Percentiles rank a stretch among this genome's conserved stretches.
phyloP scores from a whole-genome alignment of 2,797 vertebrate species.

The Clarias platycephalus region DNA sequence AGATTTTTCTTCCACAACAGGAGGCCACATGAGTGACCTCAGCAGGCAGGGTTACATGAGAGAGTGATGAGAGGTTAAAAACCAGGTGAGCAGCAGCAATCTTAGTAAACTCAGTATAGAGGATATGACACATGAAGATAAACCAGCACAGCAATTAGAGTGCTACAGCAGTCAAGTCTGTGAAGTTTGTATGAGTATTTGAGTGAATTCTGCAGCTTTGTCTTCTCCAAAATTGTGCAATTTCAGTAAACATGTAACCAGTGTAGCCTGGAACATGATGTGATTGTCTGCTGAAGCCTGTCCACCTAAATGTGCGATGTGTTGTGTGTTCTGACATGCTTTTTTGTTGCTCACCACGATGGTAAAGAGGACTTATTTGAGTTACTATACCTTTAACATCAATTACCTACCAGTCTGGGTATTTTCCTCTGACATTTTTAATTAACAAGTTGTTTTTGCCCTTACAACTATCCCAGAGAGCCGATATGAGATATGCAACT shows the following conservation, averaged over 20 bases:
- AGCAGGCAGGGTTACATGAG: background rate
- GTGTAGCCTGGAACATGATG: background rate
- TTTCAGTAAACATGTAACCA: background rate
- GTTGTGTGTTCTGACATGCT: background rate
- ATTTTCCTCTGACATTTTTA: background rate
- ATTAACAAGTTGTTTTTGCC: background rate
- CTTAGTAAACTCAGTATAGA: background rate
- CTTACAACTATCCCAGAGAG: background rate
- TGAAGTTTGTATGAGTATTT: background rate
- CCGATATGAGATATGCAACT: background rate
- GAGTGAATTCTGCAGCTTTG: background rate
- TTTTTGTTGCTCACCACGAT: background rate
- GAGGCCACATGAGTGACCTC: background rate
- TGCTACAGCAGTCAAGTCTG: background rate
- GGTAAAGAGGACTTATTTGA: background rate
- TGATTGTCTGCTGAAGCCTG: background rate
- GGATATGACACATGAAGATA: background rate
- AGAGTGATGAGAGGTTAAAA: constrained; percentile 1
- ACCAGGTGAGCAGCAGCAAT: constrained; percentile 1
- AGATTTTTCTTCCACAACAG: background rate
- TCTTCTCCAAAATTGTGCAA: background rate
- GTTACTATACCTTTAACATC: too few species aligned
- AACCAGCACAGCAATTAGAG: background rate
- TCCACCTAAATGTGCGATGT: background rate
- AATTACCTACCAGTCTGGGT: background rate